These are phyloP conservation scores for Dendrolimus houi DNA, from an alignment of 2,888 invertebrate genomes.

Conservation along the genomic window DNA sequence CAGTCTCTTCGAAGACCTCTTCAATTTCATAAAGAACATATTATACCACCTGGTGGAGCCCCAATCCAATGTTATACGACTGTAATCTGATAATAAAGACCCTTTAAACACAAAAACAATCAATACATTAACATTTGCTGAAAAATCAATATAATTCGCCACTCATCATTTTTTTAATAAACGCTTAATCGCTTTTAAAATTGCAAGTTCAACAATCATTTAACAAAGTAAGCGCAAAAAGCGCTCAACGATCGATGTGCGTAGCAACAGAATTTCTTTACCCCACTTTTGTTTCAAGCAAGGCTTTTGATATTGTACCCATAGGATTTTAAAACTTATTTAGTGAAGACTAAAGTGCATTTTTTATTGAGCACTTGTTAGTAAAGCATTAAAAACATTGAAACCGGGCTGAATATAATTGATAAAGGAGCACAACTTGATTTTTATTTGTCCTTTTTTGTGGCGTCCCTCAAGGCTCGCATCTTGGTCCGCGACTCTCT, in stretches of 20 bases:
- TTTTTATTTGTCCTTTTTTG: not conserved
- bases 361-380: not conserved
- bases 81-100: not conserved
- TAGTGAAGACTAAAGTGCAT: not conserved
- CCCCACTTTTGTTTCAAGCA: constrained; percentile 41
- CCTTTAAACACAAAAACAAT: not conserved
- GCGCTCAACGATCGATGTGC: constrained; percentile 15
- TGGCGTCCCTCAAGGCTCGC: not conserved
- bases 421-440: not conserved
- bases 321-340: not conserved
- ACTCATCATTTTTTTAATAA: not conserved
- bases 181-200: not conserved
- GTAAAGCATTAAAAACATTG: not conserved
- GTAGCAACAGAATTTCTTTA: constrained; percentile 45
- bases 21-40: no score
- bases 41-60: not conserved
- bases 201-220: not conserved
- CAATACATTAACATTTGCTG: not conserved
- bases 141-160: not conserved
- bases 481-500: not conserved
- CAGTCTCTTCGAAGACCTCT: no score
- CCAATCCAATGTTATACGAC: not conserved
- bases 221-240: constrained; percentile 1
- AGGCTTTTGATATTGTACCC: constrained; percentile 30
- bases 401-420: not conserved